phyloP scores from a whole-genome alignment of 2,113 vertebrate species.

The Leucoraja erinaceus region DNA sequence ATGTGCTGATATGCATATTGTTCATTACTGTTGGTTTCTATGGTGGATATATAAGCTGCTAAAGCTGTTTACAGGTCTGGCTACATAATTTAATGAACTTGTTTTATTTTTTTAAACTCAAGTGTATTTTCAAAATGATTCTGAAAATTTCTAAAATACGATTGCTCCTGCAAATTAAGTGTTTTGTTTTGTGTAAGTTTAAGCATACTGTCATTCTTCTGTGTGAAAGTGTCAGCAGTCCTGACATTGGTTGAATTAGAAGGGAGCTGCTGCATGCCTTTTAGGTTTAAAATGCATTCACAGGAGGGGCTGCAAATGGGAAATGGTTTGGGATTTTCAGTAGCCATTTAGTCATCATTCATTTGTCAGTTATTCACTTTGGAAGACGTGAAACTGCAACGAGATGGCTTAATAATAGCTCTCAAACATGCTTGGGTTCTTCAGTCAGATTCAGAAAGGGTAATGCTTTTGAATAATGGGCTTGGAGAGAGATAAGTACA shows the following conservation, averaged over 20 bases:
- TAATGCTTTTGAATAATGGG: conserved; percentile 22
- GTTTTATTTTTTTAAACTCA: too few species aligned
- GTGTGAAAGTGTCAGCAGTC: too few species aligned
- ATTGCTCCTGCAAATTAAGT: not conserved
- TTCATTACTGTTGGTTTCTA: not conserved
- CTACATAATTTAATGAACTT: too few species aligned
- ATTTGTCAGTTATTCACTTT: conserved; percentile 5
- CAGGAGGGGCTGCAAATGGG: not conserved
- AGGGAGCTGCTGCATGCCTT: not conserved
- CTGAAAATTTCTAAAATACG: not conserved
- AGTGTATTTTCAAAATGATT: not conserved
- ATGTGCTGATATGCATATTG: not conserved
- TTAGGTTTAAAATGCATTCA: not conserved
- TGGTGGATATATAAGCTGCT: too few species aligned
- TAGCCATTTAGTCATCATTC: conserved; percentile 17
- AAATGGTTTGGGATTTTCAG: conserved; percentile 8
- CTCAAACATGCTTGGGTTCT: conserved; percentile 7
- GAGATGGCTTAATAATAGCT: conserved; percentile 4
- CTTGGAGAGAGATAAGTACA: not conserved
- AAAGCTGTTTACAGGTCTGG: too few species aligned
- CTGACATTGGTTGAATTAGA: not conserved
- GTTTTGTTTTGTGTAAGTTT: not conserved
- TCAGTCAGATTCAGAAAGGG: conserved; percentile 26
- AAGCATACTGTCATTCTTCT: not conserved
- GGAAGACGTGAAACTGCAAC: conserved; percentile 17